phyloP scores from a whole-genome alignment of 37 sponge, comb jelly and placozoan genomes.

The Haliclona indistincta region DNA sequence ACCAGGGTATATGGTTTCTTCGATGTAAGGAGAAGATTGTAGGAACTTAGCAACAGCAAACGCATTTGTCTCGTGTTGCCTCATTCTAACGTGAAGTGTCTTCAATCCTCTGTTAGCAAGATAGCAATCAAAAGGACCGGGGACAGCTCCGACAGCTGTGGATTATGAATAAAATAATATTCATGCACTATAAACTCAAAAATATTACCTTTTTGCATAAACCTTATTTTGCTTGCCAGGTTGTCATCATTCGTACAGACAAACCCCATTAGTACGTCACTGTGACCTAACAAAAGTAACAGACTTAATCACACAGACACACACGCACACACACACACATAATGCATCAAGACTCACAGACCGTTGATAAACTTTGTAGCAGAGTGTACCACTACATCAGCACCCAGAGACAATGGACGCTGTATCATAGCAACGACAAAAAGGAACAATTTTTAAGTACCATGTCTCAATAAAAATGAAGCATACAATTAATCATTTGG shows the following conservation, averaged over 20 bases:
- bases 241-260: conserved; percentile 77
- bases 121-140: conserved; percentile 97
- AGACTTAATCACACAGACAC: background rate
- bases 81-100: conserved; percentile 95
- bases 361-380: conserved; percentile 97
- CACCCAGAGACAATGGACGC: conserved; percentile 88
- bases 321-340: background rate
- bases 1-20: conserved; percentile 83
- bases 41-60: conserved; percentile 81
- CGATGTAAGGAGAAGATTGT: conserved; percentile 55
- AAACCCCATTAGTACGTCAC: conserved; percentile 95
- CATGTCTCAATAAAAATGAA: no score
- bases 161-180: background rate
- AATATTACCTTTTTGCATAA: conserved; percentile 64
- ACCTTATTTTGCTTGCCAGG: conserved; percentile 59
- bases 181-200: background rate
- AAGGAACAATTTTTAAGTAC: background rate
- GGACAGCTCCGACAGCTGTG: conserved; percentile 84
- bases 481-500: no score
- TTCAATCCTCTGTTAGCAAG: conserved; percentile 92
- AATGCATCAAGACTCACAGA: conserved; percentile 15
- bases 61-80: conserved; percentile 89
- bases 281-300: conserved; percentile 64
- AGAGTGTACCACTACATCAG: conserved; percentile 93
- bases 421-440: conserved; percentile 21